phyloP scores from a whole-genome alignment of 53 echinoderm and acorn worm genomes.

The Henricia sp. region DNA sequence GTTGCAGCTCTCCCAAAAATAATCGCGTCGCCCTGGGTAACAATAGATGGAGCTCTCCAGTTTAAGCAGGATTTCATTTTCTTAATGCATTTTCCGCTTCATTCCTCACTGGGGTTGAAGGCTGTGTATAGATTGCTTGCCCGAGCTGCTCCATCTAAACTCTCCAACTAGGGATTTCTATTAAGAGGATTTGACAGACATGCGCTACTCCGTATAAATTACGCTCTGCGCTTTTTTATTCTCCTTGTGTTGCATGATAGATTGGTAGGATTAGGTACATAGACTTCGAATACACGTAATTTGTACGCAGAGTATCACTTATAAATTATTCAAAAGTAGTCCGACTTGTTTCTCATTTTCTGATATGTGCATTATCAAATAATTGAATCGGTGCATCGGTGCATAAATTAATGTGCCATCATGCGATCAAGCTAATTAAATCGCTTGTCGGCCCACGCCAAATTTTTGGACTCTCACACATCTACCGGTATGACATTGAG shows the following conservation, averaged over 20 bases:
- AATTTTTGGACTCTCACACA: no score
- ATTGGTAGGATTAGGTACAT: no score
- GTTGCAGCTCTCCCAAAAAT: constrained; percentile 7
- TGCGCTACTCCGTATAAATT: constrained; percentile 1
- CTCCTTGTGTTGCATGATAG: neutral
- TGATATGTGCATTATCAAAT: no score
- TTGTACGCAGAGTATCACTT: no score
- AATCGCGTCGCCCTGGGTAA: constrained; percentile 46
- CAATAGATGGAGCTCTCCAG: constrained; percentile 48
- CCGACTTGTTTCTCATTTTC: no score
- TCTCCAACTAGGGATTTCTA: neutral
- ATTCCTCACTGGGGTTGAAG: constrained; percentile 5
- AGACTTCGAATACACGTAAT: no score
- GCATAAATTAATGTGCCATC: no score
- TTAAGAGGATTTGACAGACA: constrained; percentile 56
- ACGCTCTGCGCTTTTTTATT: neutral
- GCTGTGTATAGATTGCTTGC: neutral
- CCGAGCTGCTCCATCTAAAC: neutral
- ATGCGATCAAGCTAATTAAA: no score
- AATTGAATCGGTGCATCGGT: no score
- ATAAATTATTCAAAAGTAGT: no score
- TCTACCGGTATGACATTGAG: no score
- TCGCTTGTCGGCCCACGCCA: no score
- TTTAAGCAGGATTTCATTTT: constrained; percentile 57
- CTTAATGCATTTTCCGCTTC: constrained; percentile 51